A percentile compares a stretch with the other conserved stretches of the same genome.
Evolutionary conservation across 2,113 vertebrate genomes (phyloP).

Genomic region (Sceloporus tristichus): DNA sequence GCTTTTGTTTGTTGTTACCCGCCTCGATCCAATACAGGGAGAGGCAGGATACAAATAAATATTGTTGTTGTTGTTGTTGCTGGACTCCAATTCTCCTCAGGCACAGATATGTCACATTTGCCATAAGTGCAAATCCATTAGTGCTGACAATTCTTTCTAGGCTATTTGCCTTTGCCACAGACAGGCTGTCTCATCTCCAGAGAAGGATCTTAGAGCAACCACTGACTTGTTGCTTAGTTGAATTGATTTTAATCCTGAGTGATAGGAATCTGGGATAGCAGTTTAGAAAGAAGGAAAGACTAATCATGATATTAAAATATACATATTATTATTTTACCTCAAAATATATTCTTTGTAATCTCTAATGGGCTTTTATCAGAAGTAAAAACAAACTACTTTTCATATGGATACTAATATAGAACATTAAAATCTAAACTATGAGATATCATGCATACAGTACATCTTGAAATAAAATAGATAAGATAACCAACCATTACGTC

Average conservation of each 20-base stretch:
- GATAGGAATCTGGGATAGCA: slow-evolving; percentile 12
- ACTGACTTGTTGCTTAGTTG: slow-evolving; percentile 12
- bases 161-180: slow-evolving; percentile 31
- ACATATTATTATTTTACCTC: slow-evolving; percentile 27
- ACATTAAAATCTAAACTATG: neutral
- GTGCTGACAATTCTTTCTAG: slow-evolving; percentile 29
- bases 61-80: no score
- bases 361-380: neutral
- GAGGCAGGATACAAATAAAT: no score
- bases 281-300: slow-evolving; percentile 43
- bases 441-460: neutral
- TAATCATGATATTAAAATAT: slow-evolving; percentile 12
- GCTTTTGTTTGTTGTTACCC: no score
- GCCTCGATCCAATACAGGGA: no score
- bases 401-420: no score
- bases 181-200: slow-evolving; percentile 11
- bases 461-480: neutral
- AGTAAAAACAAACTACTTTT: no score
- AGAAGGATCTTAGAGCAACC: slow-evolving; percentile 9
- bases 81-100: no score
- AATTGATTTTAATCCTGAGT: neutral
- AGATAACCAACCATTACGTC: neutral
- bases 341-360: slow-evolving; percentile 28
- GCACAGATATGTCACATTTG: no score
- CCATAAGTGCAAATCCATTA: slow-evolving; percentile 29